A percentile compares a stretch with the other conserved stretches of the same genome.
These are phyloP conservation scores for Dorcus parallelipipedus DNA, from an alignment of 2,888 invertebrate species.

Conservation along the genomic window DNA sequence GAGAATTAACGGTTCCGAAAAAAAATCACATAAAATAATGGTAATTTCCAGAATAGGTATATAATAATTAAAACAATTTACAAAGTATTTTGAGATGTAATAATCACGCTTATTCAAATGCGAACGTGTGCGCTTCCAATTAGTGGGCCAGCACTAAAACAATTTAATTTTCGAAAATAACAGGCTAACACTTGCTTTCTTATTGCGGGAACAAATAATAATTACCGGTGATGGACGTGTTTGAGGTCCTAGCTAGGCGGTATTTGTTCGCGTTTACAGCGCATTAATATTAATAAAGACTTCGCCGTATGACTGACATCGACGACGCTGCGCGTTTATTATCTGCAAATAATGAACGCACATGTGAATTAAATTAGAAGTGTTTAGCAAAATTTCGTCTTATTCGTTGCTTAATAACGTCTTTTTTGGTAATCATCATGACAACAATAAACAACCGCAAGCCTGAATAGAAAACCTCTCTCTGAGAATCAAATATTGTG, in stretches of 20 bases:
- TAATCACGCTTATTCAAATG: slow-evolving; percentile 11
- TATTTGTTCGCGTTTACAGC: slow-evolving; percentile 24
- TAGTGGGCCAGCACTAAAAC: slow-evolving; percentile 12
- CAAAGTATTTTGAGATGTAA: slow-evolving; percentile 15
- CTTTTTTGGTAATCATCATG: too few species aligned
- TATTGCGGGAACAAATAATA: slow-evolving; percentile 20
- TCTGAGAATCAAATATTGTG: too few species aligned
- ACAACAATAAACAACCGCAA: too few species aligned
- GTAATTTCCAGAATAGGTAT: slow-evolving; percentile 1
- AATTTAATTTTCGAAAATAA: slow-evolving; percentile 16
- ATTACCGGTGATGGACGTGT: slow-evolving; percentile 21
- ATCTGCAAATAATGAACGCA: slow-evolving; percentile 12
- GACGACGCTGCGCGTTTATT: slow-evolving; percentile 10
- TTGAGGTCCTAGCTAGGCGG: slow-evolving; percentile 18
- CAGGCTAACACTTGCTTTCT: slow-evolving; percentile 20
- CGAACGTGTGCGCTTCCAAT: slow-evolving; percentile 10
- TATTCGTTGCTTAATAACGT: too few species aligned
- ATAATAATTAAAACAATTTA: slow-evolving; percentile 3
- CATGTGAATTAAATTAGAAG: slow-evolving; percentile 15
- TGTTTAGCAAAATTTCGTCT: slow-evolving; percentile 7
- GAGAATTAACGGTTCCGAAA: too few species aligned
- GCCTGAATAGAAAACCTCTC: too few species aligned
- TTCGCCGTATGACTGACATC: slow-evolving; percentile 9
- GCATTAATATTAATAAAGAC: slow-evolving; percentile 16
- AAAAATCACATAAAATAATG: background rate